Percentiles rank a stretch among this genome's conserved stretches.
Evolutionary conservation across 2,797 vertebrate genomes (phyloP).

Genomic region (Schizothorax lantsangensis): DNA sequence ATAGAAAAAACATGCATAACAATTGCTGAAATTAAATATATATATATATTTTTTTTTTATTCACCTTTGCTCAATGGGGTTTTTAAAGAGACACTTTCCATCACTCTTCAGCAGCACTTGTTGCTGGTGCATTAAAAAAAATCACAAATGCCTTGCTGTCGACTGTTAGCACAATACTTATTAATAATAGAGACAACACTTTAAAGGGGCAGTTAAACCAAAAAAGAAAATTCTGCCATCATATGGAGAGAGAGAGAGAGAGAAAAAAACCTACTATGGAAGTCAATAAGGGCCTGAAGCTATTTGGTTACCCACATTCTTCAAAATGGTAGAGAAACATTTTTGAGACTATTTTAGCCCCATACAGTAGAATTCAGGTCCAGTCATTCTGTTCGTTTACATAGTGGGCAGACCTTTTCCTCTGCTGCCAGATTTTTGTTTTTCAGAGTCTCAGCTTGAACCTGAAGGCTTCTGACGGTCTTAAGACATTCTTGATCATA

Average conservation of each 20-base stretch:
- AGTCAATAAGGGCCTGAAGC: not conserved
- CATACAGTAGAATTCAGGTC: not conserved
- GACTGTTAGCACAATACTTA: not conserved
- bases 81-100: not conserved
- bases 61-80: not conserved
- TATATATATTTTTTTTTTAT: not conserved
- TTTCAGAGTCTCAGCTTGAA: not conserved
- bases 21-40: too few species aligned
- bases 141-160: too few species aligned
- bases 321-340: not conserved
- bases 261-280: not conserved
- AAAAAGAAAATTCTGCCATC: not conserved
- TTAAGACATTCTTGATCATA: conserved; percentile 13
- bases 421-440: not conserved
- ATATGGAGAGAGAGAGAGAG: not conserved
- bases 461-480: not conserved
- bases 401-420: not conserved
- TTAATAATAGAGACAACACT: not conserved
- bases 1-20: too few species aligned
- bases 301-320: not conserved
- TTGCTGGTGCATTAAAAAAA: not conserved
- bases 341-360: not conserved
- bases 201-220: not conserved
- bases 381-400: not conserved
- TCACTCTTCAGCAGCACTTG: not conserved